phyloP scores from a whole-genome alignment of 2,797 vertebrate genomes.

The Ataeniobius toweri region DNA sequence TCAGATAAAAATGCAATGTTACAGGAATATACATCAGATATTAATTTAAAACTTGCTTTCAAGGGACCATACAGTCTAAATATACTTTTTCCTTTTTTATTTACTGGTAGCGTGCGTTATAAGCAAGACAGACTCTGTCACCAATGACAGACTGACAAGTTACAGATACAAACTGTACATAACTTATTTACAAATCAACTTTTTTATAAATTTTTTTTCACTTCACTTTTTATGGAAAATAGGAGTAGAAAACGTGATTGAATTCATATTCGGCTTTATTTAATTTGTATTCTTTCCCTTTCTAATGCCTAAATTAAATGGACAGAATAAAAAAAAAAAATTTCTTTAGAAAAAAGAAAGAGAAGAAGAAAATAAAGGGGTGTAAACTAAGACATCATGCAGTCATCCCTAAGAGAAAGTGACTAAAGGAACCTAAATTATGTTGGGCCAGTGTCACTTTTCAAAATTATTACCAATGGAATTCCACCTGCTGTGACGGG shows the following conservation, averaged over 20 bases:
- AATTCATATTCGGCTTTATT: slow-evolving; percentile 83
- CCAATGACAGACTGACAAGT: slow-evolving; percentile 90
- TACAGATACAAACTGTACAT: slow-evolving; percentile 98
- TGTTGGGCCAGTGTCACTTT: slow-evolving; percentile 67
- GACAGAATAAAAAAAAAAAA: slow-evolving; percentile 46
- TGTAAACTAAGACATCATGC: slow-evolving; percentile 69
- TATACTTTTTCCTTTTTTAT: slow-evolving; percentile 87
- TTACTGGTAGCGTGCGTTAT: slow-evolving; percentile 92
- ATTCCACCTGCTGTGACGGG: slow-evolving; percentile 54
- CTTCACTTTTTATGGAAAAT: slow-evolving; percentile 84
- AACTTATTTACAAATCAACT: slow-evolving; percentile 92
- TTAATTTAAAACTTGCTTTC: slow-evolving; percentile 94
- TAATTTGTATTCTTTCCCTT: slow-evolving; percentile 81
- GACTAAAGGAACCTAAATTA: slow-evolving; percentile 62
- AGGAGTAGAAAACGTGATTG: slow-evolving; percentile 89
- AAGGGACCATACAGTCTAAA: slow-evolving; percentile 90
- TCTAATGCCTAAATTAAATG: slow-evolving; percentile 81
- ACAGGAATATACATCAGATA: slow-evolving; percentile 99
- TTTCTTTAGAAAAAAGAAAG: slow-evolving; percentile 54
- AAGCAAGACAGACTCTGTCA: slow-evolving; percentile 94
- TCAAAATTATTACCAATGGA: slow-evolving; percentile 70
- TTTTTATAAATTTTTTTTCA: slow-evolving; percentile 80
- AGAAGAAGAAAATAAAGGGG: slow-evolving; percentile 53
- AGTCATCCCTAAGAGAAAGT: slow-evolving; percentile 64
- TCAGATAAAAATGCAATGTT: slow-evolving; percentile 99